A percentile compares a stretch with the other conserved stretches of the same genome.
These are phyloP conservation scores for Paedocypris sp. DNA, from an alignment of 2,113 vertebrate species.

Conservation along the genomic window DNA sequence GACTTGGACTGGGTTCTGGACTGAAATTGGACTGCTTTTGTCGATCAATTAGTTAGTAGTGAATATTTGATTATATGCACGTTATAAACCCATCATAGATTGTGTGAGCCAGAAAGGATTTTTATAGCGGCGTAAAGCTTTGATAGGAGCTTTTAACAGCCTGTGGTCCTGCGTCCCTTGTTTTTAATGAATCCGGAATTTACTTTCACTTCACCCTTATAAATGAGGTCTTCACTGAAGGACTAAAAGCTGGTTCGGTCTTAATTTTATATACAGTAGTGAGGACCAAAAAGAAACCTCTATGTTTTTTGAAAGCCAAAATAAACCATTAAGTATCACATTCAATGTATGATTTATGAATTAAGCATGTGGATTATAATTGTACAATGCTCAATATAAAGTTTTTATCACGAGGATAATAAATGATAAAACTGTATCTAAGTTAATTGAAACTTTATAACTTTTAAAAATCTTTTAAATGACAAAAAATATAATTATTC, in stretches of 20 bases:
- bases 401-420: too few relatives aligned
- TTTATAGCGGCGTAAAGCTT: conserved; percentile 13
- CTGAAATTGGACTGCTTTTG: not conserved
- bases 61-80: conserved; percentile 7
- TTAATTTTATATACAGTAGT: too few relatives aligned
- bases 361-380: too few relatives aligned
- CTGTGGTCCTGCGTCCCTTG: not conserved
- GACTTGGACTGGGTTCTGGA: not conserved
- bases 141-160: conserved; percentile 24
- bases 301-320: not conserved
- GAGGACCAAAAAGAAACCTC: too few relatives aligned
- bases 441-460: too few relatives aligned
- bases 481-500: too few relatives aligned
- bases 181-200: not conserved
- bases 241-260: too few relatives aligned
- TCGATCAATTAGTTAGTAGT: conserved; percentile 17
- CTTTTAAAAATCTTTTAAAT: too few relatives aligned
- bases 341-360: too few relatives aligned
- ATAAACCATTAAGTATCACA: not conserved
- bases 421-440: too few relatives aligned
- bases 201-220: not conserved
- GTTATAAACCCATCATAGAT: conserved; percentile 6
- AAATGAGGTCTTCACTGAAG: not conserved
- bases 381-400: too few relatives aligned
- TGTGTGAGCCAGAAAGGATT: conserved; percentile 15